Base-by-base conservation (phyloP, 2,113 vertebrate genomes). In the Xerus inauris region DNA sequence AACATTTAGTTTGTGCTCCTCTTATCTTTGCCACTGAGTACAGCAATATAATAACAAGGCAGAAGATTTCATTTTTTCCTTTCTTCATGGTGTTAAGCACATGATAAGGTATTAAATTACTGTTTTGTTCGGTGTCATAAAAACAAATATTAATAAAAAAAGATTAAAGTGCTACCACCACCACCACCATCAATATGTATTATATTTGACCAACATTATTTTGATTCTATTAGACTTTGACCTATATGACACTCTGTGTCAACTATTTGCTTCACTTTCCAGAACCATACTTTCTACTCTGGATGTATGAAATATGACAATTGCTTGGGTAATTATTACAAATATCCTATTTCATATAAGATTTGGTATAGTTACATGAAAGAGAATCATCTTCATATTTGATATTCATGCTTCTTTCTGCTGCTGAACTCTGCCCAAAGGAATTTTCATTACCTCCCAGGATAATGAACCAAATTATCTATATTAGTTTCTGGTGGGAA, bases 61-160 rank as follows among this genome's bases (percentile, higher is more conserved):
- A 32, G 42, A 62, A 22, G 42, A 24, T 87, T 84, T 83, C 14
- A 28, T 28, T 79, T 87, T 69, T 51, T 62, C 77, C n/a, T 88
- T 71, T 67, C 22, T 92, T 92, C 4, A 3, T 40, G 22, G 32
- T 86, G 26, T 91, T 83, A 75, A 73, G 24, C 24, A 10, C 1
- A 0, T 79, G 57, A 84, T 76, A 77, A 88, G 94, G 69, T 57
- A 67, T 88, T 76, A 90, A 64, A 75, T 73, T 62, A 42, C 19
- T 87, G 42, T 8, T 26, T 95, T 95, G n/a, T 69, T 72, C 67
- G 67, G 17, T 47, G 32, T 88, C 51, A 85, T 19, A 67, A 35
- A 91, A 77, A 96, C 20, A 72, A 92, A 67, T 64, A 49, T 62
- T 86, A 45, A 82, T 64, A 42, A 87, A 72, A 75, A 88, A 77